phyloP scores from a whole-genome alignment of 2,888 invertebrate species.

The Scaptomyza parva region DNA sequence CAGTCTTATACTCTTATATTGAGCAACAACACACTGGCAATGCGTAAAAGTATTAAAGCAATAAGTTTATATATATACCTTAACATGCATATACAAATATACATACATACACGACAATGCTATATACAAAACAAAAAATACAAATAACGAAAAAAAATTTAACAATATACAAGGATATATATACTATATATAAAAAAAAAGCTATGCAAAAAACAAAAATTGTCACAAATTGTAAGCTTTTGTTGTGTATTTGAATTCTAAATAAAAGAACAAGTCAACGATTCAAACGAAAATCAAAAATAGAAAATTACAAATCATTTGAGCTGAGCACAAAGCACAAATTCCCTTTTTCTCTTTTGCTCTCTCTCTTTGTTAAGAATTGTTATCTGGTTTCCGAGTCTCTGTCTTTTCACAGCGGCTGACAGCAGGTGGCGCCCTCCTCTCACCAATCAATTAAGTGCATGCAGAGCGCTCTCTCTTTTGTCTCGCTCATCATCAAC shows the following conservation, averaged over 20 bases:
- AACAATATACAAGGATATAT: conserved; percentile 48
- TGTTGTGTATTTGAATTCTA: conserved; percentile 76
- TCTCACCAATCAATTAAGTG: conserved; percentile 44
- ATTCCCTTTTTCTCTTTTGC: conserved; percentile 17
- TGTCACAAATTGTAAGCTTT: conserved; percentile 75
- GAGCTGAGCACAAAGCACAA: conserved; percentile 23
- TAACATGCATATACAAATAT: conserved; percentile 59
- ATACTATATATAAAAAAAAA: conserved; percentile 50
- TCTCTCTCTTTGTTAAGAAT: conserved; percentile 24
- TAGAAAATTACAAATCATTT: conserved; percentile 40
- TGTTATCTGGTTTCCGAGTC: conserved; percentile 43
- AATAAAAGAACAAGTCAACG: conserved; percentile 69
- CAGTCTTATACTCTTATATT: conserved; percentile 21
- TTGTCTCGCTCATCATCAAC: conserved; percentile 22
- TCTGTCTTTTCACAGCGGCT: conserved; percentile 55
- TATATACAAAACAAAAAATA: conserved; percentile 59
- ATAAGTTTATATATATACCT: conserved; percentile 69
- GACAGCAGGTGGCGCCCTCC: conserved; percentile 57
- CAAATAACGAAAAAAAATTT: conserved; percentile 28
- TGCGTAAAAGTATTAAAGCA: conserved; percentile 72
- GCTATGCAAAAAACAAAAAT: conserved; percentile 56
- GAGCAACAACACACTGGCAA: conserved; percentile 34
- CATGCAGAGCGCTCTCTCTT: conserved; percentile 38
- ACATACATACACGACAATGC: conserved; percentile 70
- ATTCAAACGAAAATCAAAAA: conserved; percentile 27